phyloP scores from a whole-genome alignment of 2,797 vertebrate species.

The Okamejei kenojei region DNA sequence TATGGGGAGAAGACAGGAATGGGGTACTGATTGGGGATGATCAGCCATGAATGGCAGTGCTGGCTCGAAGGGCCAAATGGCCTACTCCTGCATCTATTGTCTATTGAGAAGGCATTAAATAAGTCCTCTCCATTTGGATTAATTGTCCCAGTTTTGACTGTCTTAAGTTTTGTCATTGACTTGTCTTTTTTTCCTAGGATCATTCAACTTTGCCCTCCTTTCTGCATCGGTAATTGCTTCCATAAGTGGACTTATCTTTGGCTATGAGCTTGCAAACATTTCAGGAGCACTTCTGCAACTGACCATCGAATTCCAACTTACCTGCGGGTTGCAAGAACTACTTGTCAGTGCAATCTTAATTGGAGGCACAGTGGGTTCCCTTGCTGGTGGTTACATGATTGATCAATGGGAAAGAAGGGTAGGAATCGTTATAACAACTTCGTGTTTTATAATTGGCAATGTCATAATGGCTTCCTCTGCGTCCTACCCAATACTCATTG shows the following conservation, averaged over 20 bases:
- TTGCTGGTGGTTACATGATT: constrained; percentile 74
- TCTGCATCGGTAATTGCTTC: constrained; percentile 70
- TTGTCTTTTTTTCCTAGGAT: constrained; percentile 57
- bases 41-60: too few relatives aligned
- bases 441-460: constrained; percentile 70
- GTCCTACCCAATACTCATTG: constrained; percentile 64
- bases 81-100: too few relatives aligned
- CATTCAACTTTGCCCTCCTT: constrained; percentile 68
- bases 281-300: constrained; percentile 87
- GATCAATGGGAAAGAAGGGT: constrained; percentile 79
- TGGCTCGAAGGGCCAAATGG: too few relatives aligned
- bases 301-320: constrained; percentile 65
- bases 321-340: constrained; percentile 81
- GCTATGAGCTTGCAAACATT: constrained; percentile 85
- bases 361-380: constrained; percentile 77
- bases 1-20: too few relatives aligned
- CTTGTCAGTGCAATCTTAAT: constrained; percentile 81
- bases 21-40: too few relatives aligned
- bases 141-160: not conserved
- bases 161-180: not conserved
- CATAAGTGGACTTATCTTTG: constrained; percentile 83
- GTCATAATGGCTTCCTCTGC: constrained; percentile 60
- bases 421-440: constrained; percentile 71
- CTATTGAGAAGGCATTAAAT: not conserved
- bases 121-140: not conserved